Evolutionary conservation across 1,140 invertebrate species (phyloP), one percentile per base, ranked within the genome.

Genomic region (Scaptomyza montana): DNA sequence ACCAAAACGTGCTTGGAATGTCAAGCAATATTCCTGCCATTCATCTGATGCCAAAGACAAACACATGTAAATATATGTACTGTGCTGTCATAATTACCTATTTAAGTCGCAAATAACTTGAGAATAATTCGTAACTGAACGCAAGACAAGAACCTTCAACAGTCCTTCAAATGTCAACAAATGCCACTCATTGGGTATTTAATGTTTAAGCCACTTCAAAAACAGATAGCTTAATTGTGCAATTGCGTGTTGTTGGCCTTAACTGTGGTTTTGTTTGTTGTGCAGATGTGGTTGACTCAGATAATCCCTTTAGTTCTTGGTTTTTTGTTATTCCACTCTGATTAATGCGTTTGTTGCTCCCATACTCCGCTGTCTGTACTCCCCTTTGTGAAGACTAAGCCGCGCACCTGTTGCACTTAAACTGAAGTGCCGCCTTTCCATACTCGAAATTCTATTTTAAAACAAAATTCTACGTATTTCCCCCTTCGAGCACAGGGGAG

Each of bases 401-500:
- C 39, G 33, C 51, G 19, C 73, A 78, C 76, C 76, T 78, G 76
- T 72, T 78, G 76, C 70, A 64, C 47, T 62, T 43, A 12, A 13
- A 10, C 13, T 49, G n/a, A 51, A 43, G 55, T 43, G 12, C 16
- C 16, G 43, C 43, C 36, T 50, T 49, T 12, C 12, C 12, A 60
- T 39, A 19, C 47, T 12, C 33, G 4, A 36, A 21, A 30, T 5
- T 67, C 55, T 73, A 73, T 67, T 60, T 54, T 36, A 49, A 54
- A n/a, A 41, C 43, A 1, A 41, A 28, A 46, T 36, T 16, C 2
- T 16, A 16, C 9, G 3, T n/a, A 36, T n/a, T 25, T 43, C n/a
- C 12, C 12, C 39, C 59, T 57, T 51, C 46, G 43, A 39, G 64
- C 30, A 41, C 33, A 28, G 41, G 30, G 30, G 30, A 33, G 30